Percentiles rank a stretch among this genome's conserved stretches.
These are phyloP conservation scores for Nothocercus nigrocapillus DNA, from an alignment of 2,113 vertebrate species.

Conservation along the genomic window DNA sequence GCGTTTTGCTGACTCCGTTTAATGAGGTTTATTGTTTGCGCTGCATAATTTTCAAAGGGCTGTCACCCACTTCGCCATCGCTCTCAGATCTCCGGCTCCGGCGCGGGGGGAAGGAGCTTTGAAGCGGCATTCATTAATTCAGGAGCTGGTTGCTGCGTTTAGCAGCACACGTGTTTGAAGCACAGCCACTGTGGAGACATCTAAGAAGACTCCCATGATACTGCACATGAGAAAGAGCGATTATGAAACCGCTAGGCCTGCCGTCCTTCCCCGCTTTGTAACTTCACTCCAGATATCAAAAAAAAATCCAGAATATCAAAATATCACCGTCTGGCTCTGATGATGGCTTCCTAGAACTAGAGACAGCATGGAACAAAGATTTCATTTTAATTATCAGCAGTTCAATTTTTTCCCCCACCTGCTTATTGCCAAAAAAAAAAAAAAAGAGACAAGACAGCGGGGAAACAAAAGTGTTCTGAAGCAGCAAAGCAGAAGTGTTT, in stretches of 20 bases:
- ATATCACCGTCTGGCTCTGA: constrained; percentile 73
- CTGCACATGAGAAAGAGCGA: constrained; percentile 67
- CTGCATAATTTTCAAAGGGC: constrained; percentile 78
- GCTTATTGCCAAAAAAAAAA: background rate
- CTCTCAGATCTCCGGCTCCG: constrained; percentile 77
- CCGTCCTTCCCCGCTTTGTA: constrained; percentile 63
- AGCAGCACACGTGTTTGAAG: constrained; percentile 72
- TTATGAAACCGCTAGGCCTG: constrained; percentile 64
- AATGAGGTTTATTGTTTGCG: constrained; percentile 80
- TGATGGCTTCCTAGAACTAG: constrained; percentile 69
- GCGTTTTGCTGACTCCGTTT: constrained; percentile 66
- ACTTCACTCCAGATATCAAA: constrained; percentile 72
- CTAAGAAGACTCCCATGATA: constrained; percentile 73
- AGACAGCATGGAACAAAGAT: constrained; percentile 65
- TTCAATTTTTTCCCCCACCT: background rate
- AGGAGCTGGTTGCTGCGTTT: constrained; percentile 69
- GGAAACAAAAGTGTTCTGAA: background rate
- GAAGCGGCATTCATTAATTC: constrained; percentile 82
- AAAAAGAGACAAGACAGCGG: background rate
- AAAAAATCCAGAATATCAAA: constrained; percentile 70
- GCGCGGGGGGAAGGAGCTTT: constrained; percentile 74
- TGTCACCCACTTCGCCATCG: constrained; percentile 68
- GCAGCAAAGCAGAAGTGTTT: background rate
- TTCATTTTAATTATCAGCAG: constrained; percentile 72
- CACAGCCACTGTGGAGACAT: constrained; percentile 74